These are phyloP conservation scores for Phyllostomus discolor DNA, from an alignment of 2,113 vertebrate species.

Conservation along the genomic window DNA sequence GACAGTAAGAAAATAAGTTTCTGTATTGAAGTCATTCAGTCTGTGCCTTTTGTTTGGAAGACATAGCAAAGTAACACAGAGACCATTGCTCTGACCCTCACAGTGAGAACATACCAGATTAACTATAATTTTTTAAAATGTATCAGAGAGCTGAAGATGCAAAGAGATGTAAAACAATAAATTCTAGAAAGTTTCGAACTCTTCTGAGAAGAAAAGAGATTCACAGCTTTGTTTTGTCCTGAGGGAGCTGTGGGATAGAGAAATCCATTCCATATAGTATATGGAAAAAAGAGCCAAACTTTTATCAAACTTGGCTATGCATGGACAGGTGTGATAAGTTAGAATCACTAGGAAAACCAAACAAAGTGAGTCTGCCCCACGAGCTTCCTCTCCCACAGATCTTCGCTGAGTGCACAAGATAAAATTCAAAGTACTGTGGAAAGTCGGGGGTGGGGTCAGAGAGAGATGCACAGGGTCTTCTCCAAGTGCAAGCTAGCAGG, in stretches of 20 bases:
- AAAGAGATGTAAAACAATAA: neutral
- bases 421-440: neutral
- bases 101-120: neutral
- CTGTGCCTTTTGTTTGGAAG: neutral
- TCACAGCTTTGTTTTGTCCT: neutral
- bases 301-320: neutral
- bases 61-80: neutral
- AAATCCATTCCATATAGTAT: neutral
- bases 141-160: neutral
- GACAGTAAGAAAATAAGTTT: too few relatives aligned
- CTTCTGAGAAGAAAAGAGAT: neutral
- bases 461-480: too few relatives aligned
- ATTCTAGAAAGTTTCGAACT: neutral
- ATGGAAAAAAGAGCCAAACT: neutral
- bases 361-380: neutral
- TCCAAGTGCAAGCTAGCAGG: neutral
- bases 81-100: neutral
- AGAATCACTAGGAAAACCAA: neutral
- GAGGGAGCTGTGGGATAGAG: neutral
- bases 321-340: neutral
- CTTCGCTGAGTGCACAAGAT: neutral
- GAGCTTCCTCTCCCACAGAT: neutral
- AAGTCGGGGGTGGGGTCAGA: neutral
- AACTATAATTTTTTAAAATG: neutral
- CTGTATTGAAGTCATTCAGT: neutral